Evolutionary conservation across 1,140 invertebrate genomes (phyloP), one percentile per base, ranked within the genome.

Genomic region (Prorops nasuta): DNA sequence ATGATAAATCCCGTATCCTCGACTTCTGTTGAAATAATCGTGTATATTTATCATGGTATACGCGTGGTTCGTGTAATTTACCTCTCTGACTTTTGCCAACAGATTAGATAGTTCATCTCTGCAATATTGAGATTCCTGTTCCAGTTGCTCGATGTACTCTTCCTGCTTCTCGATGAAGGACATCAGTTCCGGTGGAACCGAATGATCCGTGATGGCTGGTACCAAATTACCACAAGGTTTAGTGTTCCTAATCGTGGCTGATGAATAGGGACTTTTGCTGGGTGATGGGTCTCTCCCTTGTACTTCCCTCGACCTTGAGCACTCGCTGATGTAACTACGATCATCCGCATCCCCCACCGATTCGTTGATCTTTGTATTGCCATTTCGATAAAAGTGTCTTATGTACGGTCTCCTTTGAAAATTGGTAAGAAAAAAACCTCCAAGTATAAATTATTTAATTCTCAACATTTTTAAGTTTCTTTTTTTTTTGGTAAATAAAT

Each of bases 71-170:
- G n/a, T n/a, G n/a, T n/a, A 7, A 15, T 35, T 17, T 54, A 88
- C 86, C 65, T 90, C 86, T 69, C 87, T 88, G 1, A 92, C 89
- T 81, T 91, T 91, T 1, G 83, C 82, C 10, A 91, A 69, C 10
- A 91, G 73, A 63, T 84, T 85, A 49, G 84, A 82, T 4, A 91
- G 66, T 68, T 91, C 88, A 32, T 87, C 86, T 66, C 86, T 81
- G 64, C 88, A 90, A 66, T 88, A 90, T 55, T 85, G 85, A 35
- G 87, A 89, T 71, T 92, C 89, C 54, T 85, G 83, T 69, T 92
- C 89, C 15, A 92, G 59, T 61, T 92, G 88, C 42, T 90, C 85
- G 20, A 92, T 91, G 54, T 92, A 91, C 47, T 90, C 88, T 66
- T 90, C 88, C 64, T 92, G 90, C 43, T 87, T 84, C 69, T 90